These are phyloP conservation scores for Ischnura elegans DNA, from an alignment of 2,888 invertebrate genomes.

Conservation along the genomic window DNA sequence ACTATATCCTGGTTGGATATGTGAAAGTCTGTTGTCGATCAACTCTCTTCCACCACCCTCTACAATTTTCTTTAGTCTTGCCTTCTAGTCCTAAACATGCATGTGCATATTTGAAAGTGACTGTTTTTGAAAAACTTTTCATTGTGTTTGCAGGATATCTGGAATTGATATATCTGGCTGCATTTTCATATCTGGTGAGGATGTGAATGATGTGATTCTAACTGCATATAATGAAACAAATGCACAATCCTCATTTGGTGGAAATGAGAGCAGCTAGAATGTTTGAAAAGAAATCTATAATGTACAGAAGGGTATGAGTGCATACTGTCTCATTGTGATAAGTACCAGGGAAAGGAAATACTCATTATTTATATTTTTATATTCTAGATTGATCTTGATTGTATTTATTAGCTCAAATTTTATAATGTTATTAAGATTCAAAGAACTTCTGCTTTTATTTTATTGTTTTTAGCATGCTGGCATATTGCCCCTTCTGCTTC, in stretches of 20 bases:
- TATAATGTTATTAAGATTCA: neutral
- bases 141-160: slow-evolving; percentile 6
- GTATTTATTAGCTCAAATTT: neutral
- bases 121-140: neutral
- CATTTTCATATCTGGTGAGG: slow-evolving; percentile 37
- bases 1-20: too few species aligned
- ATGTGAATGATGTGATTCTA: neutral
- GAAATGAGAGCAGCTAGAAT: neutral
- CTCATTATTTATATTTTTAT: neutral
- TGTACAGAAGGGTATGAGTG: neutral
- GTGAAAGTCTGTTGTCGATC: too few species aligned
- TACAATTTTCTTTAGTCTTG: too few species aligned
- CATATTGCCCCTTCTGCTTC: neutral
- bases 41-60: too few species aligned
- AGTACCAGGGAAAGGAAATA: neutral
- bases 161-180: slow-evolving; percentile 16
- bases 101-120: too few species aligned
- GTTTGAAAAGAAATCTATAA: neutral
- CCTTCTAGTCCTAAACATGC: too few species aligned
- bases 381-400: neutral
- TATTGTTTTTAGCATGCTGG: neutral
- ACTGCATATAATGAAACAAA: neutral
- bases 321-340: neutral
- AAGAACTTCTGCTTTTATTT: neutral
- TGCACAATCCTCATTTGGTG: neutral